Evolutionary conservation across 2,113 vertebrate species (phyloP).

Genomic region (Delphinapterus leucas): DNA sequence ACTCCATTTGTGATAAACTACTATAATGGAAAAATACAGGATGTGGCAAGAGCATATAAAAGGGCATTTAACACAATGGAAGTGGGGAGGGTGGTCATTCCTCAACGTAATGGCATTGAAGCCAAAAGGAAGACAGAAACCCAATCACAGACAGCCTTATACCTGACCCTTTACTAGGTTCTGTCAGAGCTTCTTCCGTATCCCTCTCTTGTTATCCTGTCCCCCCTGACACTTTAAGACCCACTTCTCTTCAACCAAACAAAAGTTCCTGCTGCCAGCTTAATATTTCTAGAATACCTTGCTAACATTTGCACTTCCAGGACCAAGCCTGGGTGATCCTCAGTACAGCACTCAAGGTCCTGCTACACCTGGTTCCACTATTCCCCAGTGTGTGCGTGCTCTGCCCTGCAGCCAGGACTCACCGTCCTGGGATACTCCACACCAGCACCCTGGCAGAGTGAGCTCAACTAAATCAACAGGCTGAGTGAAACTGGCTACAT

Average conservation of each 20-base stretch:
- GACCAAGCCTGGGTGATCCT: background rate
- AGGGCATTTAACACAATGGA: background rate
- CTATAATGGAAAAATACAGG: background rate
- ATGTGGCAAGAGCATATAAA: background rate
- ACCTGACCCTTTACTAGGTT: background rate
- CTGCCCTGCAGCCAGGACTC: background rate
- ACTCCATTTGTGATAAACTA: background rate
- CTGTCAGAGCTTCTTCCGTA: background rate
- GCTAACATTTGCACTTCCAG: background rate
- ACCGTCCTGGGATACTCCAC: background rate
- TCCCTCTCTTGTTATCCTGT: background rate
- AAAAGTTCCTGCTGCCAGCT: background rate
- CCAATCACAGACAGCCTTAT: background rate
- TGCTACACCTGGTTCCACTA: background rate
- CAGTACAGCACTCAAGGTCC: background rate
- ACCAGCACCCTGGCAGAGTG: background rate
- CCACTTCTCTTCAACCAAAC: background rate
- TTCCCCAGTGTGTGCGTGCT: background rate
- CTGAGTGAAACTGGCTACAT: background rate
- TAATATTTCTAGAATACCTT: background rate
- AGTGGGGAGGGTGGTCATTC: background rate
- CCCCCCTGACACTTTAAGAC: background rate
- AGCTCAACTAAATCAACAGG: background rate
- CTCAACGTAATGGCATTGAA: background rate
- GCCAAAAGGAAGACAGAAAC: slow-evolving; percentile 1